Evolutionary conservation across 2,888 invertebrate species (phyloP), one percentile per base, ranked within the genome.

Genomic region (Dascillus cervinus): DNA sequence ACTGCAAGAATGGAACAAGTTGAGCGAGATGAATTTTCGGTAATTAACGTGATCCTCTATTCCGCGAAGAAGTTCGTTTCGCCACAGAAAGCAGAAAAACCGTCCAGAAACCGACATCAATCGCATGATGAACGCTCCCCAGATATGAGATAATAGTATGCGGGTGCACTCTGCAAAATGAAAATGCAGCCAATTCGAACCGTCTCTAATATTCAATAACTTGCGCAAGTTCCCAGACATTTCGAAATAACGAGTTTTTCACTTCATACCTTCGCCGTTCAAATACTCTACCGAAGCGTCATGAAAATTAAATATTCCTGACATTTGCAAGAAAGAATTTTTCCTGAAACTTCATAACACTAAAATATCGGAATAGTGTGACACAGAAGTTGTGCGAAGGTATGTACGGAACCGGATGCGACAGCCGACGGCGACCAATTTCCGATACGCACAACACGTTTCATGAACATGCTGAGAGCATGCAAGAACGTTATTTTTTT

Each of bases 21-120:
- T 52, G 58, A 60, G 52, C 50, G 51, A 57, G 60, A 62, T 52
- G 57, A 58, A 61, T 62, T 55, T 55, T 49, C 51, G 41, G 49
- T 47, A 52, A 53, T 52, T 52, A 52, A 44, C 41, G 43, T 49
- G 49, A 51, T 52, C 51, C 53, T 40, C n/a, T n/a, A n/a, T n/a
- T n/a, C n/a, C n/a, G n/a, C n/a, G n/a, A n/a, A n/a, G n/a, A n/a
- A n/a, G n/a, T n/a, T n/a, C n/a, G n/a, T n/a, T n/a, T n/a, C n/a
- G n/a, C n/a, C n/a, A n/a, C n/a, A n/a, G n/a, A n/a, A n/a, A n/a
- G n/a, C n/a, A n/a, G n/a, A n/a, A n/a, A n/a, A n/a, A n/a, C n/a
- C n/a, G n/a, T n/a, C n/a, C n/a, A n/a, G n/a, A n/a, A n/a, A n/a
- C n/a, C n/a, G n/a, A n/a, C n/a, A n/a, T n/a, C n/a, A n/a, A n/a